Base-by-base conservation (phyloP, 2,888 invertebrate species). In the Venustoraphidia nigricollis region DNA sequence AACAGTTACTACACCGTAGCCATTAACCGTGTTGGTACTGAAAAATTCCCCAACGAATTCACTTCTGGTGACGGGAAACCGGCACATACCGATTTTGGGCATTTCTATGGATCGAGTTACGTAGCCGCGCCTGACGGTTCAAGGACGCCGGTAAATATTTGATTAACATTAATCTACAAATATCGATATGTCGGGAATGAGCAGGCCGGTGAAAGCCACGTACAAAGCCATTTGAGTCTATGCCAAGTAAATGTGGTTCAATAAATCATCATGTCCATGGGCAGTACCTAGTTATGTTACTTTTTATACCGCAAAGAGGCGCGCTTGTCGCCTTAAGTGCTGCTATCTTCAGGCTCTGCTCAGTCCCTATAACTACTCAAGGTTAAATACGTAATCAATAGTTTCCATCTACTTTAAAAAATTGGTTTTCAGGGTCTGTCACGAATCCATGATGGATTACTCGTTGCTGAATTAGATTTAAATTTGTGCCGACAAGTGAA, bases 91-190 rank as follows among this genome's bases (percentile, higher is more conserved):
- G 78, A 81, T 51, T 86, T 95, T 57, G 95, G 97, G 9, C 87
- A 84, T 56, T 98, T 96, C 64, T 98, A 95, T 64, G 98, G 95
- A 0, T 93, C 94, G 0, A 88, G 89, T 56, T 98, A 97, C 62
- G 77, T 94, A 1, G 81, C 95, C 9, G 90, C 87, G 3, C 98
- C 98, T 0, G 87, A 97, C 71, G 97, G 96, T 1, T 76, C 78
- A 39, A 75, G 96, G 60, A 94, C 94, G 49, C 92, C 90, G n/a
- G 86, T 85, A 67, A 69, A 67, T 62, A 27, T 10, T 45, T 39
- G 36, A 14, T 11, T 2, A 35, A 42, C 43, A 40, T 34, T 14
- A 37, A 37, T 3, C 17, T 17, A 17, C 4, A 17, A 17, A 2
- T n/a, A n/a, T n/a, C n/a, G n/a, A n/a, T n/a, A n/a, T n/a, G n/a